A percentile compares a stretch with the other conserved stretches of the same genome.
Conservation (phyloP, 2,888 invertebrate species). For the Dione juno region DNA sequence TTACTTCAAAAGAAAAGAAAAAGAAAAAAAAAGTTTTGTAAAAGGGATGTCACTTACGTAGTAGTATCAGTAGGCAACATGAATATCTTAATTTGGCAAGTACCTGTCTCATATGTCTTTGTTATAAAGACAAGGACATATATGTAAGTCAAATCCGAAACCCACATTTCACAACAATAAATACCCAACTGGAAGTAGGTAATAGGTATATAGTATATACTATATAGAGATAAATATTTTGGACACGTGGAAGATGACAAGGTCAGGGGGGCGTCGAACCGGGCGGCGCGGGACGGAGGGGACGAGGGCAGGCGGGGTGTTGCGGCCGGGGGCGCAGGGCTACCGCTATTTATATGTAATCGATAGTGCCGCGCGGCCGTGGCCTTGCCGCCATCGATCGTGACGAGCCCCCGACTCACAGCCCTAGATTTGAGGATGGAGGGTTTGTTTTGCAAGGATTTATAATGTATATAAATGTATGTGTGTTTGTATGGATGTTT, state of each 20-base stretch:
- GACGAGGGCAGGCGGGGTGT: conserved; percentile 36
- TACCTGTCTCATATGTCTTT: too few relatives aligned
- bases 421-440: conserved; percentile 38
- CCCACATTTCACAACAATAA: not conserved
- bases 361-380: conserved; percentile 75
- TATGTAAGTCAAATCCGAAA: not conserved
- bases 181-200: not conserved
- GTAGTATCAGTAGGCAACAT: too few relatives aligned
- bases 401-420: conserved; percentile 69
- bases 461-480: not conserved
- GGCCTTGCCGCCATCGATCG: conserved; percentile 79
- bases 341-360: conserved; percentile 78
- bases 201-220: not conserved
- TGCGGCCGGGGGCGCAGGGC: conserved; percentile 55
- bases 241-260: conserved; percentile 60
- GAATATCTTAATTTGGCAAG: too few relatives aligned
- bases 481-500: not conserved
- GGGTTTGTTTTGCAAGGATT: conserved; percentile 17
- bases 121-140: too few relatives aligned
- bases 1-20: too few relatives aligned
- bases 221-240: conserved; percentile 30
- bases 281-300: conserved; percentile 56
- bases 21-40: too few relatives aligned
- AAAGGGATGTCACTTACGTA: too few relatives aligned
- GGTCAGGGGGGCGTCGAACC: conserved; percentile 64